phyloP scores from a whole-genome alignment of 2,113 vertebrate species.

The Aldabrachelys gigantea region DNA sequence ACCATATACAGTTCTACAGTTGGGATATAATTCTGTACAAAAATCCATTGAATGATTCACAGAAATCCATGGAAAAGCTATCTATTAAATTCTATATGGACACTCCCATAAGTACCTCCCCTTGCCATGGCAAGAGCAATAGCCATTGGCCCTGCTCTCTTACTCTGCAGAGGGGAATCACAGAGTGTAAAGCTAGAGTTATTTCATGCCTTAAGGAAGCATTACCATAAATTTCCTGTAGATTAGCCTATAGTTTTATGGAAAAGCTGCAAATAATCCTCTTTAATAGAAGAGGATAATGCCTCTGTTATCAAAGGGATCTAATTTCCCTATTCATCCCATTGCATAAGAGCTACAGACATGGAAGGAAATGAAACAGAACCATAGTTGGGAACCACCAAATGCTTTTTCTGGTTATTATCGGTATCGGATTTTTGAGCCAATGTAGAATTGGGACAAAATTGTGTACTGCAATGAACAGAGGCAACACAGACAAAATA shows the following conservation, averaged over 20 bases:
- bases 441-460: not conserved
- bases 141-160: not conserved
- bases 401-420: accelerated
- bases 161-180: not conserved
- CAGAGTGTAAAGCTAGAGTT: not conserved
- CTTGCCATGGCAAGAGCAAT: not conserved
- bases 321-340: not conserved
- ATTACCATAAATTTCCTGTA: not conserved
- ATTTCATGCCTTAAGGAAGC: not conserved
- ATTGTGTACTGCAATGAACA: not conserved
- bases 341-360: not conserved
- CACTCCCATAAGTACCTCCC: not conserved
- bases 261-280: not conserved
- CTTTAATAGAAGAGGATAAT: not conserved
- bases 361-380: not conserved
- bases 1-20: not conserved
- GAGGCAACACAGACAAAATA: not conserved
- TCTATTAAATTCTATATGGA: not conserved
- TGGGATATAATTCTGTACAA: not conserved
- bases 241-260: not conserved
- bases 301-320: not conserved
- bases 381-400: not conserved
- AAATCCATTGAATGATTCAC: not conserved
- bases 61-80: not conserved
- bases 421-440: not conserved